Conservation (phyloP, 2,888 invertebrate species). For the Xanthorhoe spadicearia region DNA sequence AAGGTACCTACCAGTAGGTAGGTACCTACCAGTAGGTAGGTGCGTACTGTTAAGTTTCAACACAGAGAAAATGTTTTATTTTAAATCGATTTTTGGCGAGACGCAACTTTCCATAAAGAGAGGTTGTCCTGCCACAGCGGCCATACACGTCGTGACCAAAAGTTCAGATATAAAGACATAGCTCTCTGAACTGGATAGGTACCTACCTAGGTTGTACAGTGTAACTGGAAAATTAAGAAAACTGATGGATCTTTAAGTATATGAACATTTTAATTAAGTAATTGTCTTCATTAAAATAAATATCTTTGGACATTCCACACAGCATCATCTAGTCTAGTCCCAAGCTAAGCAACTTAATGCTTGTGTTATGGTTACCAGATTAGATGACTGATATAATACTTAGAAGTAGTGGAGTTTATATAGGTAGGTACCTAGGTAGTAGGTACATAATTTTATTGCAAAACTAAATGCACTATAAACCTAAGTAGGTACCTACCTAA, state of each 20-base stretch:
- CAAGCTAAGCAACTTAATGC: no score
- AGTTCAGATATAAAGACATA: not conserved
- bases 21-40: not conserved
- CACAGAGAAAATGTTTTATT: conserved; percentile 13
- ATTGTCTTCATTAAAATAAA: no score
- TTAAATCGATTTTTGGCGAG: conserved; percentile 18
- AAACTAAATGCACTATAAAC: not conserved
- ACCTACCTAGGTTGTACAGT: not conserved
- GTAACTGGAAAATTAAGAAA: not conserved
- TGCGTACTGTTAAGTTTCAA: conserved; percentile 7
- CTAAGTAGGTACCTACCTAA: not conserved
- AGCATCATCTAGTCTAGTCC: no score
- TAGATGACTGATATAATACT: no score
- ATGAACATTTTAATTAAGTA: no score
- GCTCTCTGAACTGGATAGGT: not conserved
- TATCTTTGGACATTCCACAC: no score
- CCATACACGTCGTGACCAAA: not conserved
- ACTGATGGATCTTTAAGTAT: no score
- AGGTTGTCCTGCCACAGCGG: not conserved
- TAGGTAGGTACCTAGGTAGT: not conserved
- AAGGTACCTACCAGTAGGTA: not conserved
- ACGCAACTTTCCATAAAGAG: conserved; percentile 17
- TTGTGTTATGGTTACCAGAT: no score
- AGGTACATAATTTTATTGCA: not conserved
- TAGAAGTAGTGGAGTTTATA: no score